Evolutionary conservation across 2,797 vertebrate genomes (phyloP), one percentile per base, ranked within the genome.

Genomic region (Ptychobarbus kaznakovi): DNA sequence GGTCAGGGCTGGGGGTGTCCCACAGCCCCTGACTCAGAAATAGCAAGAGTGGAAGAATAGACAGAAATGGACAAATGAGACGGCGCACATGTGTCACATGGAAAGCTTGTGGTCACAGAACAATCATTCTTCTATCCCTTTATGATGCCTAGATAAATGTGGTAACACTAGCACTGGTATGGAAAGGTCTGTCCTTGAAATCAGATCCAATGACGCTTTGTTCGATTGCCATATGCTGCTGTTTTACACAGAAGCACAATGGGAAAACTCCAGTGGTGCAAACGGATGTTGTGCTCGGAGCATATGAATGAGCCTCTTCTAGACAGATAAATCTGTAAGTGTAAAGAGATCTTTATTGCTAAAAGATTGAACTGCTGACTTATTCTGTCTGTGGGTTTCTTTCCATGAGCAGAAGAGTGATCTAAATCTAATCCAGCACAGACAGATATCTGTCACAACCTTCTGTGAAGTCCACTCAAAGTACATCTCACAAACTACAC

Each of bases 381-480:
- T 22, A 74, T 82, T 74, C 70, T 76, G 85, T 74, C 81, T 86
- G 76, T 80, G 9, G 87, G 46, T 73, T 80, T 3, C 70, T 75
- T 70, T 86, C 83, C 77, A 84, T 87, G 85, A 79, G 8, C 82
- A 25, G 11, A 80, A 18, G 35, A 6, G 51, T 65, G 32, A 82
- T 73, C 25, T 63, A 74, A 72, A 61, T 42, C 35, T 51, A 38
- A 68, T 66, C 44, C 44, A 56, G 63, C 32, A 66, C 28, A 85
- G 82, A 74, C 70, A 76, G 86, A 74, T 66, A 73, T 22, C 69
- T 58, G 73, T 91, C 90, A 86, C 42, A 89, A 81, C 77, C 44
- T 20, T 49, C 85, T 91, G 87, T 91, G 93, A 93, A 89, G 90
- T 91, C 81, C 89, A 90, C 86, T 91, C 91, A 89, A 32, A 87